Percentiles rank a stretch among this genome's conserved stretches.
These are phyloP conservation scores for Agrotis segetum DNA, from an alignment of 2,888 invertebrate species.

Conservation along the genomic window DNA sequence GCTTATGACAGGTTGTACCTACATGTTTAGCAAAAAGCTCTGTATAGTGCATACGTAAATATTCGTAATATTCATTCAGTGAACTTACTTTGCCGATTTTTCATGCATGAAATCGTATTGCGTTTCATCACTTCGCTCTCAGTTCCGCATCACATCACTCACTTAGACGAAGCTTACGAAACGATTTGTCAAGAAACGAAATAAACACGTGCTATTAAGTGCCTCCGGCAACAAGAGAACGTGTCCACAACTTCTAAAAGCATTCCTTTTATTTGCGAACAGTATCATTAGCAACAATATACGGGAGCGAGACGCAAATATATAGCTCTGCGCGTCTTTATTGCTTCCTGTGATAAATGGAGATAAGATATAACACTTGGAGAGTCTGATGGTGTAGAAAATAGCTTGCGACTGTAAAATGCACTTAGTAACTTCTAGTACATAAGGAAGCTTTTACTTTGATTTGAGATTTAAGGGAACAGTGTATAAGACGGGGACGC, in stretches of 20 bases:
- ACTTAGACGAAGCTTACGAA: slow-evolving; percentile 9
- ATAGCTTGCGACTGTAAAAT: slow-evolving; percentile 25
- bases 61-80: too few relatives aligned
- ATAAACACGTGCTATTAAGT: slow-evolving; percentile 71
- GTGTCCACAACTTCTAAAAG: slow-evolving; percentile 76
- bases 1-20: too few relatives aligned
- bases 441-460: slow-evolving; percentile 21
- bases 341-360: slow-evolving; percentile 82
- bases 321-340: slow-evolving; percentile 79
- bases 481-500: too few relatives aligned
- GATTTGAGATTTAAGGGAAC: slow-evolving; percentile 26
- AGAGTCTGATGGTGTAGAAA: slow-evolving; percentile 47
- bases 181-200: slow-evolving; percentile 71
- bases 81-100: background rate
- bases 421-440: slow-evolving; percentile 5
- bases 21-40: too few relatives aligned
- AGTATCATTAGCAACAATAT: slow-evolving; percentile 81
- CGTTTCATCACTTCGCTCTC: background rate
- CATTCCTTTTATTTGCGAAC: slow-evolving; percentile 78
- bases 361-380: slow-evolving; percentile 71
- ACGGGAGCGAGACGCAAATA: slow-evolving; percentile 76
- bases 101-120: background rate
- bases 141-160: slow-evolving; percentile 2
- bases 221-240: slow-evolving; percentile 65
- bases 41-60: background rate